Conservation (phyloP, 2,797 vertebrate species). For the Syngnathus acus region DNA sequence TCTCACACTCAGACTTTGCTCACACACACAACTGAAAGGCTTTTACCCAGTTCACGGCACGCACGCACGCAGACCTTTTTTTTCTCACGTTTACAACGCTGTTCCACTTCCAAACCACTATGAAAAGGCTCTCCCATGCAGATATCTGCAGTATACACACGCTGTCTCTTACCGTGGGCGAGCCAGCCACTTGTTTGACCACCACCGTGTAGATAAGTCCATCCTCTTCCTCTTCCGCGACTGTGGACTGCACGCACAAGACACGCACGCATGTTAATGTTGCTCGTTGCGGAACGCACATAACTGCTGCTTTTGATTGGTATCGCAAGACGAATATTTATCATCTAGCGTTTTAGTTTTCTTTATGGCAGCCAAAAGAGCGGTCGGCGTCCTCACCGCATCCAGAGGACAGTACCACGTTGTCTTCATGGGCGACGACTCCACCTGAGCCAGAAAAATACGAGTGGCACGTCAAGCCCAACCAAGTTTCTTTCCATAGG, state of each 20-base stretch:
- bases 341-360: no score
- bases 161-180: conserved; percentile 34
- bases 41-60: neutral
- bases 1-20: neutral
- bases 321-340: no score
- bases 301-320: no score
- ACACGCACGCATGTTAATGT: neutral
- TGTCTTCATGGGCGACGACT: conserved; percentile 72
- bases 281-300: no score
- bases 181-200: conserved; percentile 57
- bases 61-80: neutral
- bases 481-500: no score
- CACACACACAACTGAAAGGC: neutral
- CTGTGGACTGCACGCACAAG: conserved; percentile 56
- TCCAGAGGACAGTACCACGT: conserved; percentile 79
- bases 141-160: no score
- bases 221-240: conserved; percentile 77
- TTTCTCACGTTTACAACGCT: no score
- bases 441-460: conserved; percentile 48
- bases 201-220: conserved; percentile 77
- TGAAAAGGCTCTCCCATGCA: no score
- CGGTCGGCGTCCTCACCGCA: conserved; percentile 56
- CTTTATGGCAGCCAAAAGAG: neutral
- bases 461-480: neutral
- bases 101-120: no score